phyloP scores from a whole-genome alignment of 64 coral and sea anemone genomes.

The Porites lutea region DNA sequence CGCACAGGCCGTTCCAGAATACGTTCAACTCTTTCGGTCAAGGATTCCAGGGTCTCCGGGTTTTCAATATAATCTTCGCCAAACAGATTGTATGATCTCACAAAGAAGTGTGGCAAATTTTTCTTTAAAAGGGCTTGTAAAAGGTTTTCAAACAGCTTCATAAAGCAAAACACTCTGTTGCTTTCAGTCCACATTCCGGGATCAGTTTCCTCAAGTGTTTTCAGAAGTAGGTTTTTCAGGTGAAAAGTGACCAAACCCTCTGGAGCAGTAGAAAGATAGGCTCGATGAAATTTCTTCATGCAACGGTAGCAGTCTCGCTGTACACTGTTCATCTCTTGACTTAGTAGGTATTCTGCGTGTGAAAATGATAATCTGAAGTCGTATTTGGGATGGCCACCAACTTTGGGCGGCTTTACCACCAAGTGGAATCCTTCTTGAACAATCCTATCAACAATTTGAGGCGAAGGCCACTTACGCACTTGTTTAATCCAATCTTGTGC shows the following conservation, averaged over 20 bases:
- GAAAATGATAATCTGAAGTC: constrained; percentile 77
- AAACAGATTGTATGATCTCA: constrained; percentile 54
- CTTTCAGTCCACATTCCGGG: constrained; percentile 51
- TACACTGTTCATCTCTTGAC: constrained; percentile 47
- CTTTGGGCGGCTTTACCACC: constrained; percentile 49
- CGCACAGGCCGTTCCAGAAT: constrained; percentile 52
- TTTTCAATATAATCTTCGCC: constrained; percentile 40
- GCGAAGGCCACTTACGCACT: constrained; percentile 57
- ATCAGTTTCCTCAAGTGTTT: constrained; percentile 63
- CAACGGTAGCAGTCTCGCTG: constrained; percentile 76
- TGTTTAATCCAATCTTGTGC: constrained; percentile 57
- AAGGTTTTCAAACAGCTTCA: constrained; percentile 26
- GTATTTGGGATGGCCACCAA: constrained; percentile 24
- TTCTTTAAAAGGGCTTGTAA: not conserved
- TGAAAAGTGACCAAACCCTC: constrained; percentile 45
- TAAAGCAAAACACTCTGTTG: constrained; percentile 50
- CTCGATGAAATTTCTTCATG: constrained; percentile 54
- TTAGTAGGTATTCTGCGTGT: constrained; percentile 62
- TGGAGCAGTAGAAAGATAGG: constrained; percentile 1
- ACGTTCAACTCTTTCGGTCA: constrained; percentile 34
- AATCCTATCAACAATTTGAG: constrained; percentile 46
- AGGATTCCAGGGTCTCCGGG: constrained; percentile 5
- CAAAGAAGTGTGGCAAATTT: constrained; percentile 60
- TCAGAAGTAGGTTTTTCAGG: constrained; percentile 59
- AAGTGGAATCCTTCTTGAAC: constrained; percentile 62